Conservation (phyloP, 2,113 vertebrate species). For the Anoura caudifer region DNA sequence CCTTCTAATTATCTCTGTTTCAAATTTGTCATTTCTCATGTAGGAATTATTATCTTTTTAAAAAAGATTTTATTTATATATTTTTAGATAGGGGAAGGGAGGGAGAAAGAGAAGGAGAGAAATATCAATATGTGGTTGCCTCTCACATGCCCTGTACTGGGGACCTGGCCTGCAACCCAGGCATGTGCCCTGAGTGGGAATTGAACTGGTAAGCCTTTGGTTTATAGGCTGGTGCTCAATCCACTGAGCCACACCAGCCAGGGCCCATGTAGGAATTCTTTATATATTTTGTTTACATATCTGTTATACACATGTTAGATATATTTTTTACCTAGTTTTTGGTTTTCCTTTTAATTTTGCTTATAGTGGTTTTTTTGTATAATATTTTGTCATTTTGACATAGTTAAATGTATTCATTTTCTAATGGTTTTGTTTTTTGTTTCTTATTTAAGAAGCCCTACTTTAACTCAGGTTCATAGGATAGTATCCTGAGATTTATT, state of each 20-base stretch:
- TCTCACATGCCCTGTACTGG: too few relatives aligned
- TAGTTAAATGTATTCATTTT: neutral
- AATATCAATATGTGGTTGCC: too few relatives aligned
- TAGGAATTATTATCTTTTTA: neutral
- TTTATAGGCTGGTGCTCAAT: too few relatives aligned
- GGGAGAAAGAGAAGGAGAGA: too few relatives aligned
- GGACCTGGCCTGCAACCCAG: too few relatives aligned
- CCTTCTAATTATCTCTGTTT: neutral
- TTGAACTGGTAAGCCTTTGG: too few relatives aligned
- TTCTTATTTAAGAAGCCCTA: neutral
- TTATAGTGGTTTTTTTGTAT: neutral
- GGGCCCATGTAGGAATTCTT: neutral
- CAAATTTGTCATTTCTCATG: neutral
- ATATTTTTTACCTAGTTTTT: conserved; percentile 17
- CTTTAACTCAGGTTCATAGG: neutral
- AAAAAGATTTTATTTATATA: too few relatives aligned
- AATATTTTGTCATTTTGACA: neutral
- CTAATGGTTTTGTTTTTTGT: neutral
- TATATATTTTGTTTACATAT: neutral
- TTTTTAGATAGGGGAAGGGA: too few relatives aligned
- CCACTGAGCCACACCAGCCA: too few relatives aligned
- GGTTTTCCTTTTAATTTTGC: neutral
- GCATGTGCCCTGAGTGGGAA: too few relatives aligned
- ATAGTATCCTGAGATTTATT: neutral
- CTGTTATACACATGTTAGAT: neutral